Percentiles rank a stretch among this genome's conserved stretches.
phyloP scores from a whole-genome alignment of 2,888 invertebrate genomes.

The Nephrotoma appendiculata region DNA sequence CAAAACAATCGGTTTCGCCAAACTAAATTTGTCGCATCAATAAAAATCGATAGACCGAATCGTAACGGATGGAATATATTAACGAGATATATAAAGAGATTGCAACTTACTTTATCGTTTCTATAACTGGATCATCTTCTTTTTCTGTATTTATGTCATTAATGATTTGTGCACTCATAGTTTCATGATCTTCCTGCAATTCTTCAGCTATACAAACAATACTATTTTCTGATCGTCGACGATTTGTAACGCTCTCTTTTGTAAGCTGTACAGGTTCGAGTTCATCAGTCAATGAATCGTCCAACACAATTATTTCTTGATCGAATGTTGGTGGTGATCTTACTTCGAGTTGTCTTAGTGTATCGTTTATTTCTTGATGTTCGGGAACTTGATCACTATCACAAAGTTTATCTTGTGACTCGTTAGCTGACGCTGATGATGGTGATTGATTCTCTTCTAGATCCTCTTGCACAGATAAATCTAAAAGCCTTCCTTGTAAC shows the following conservation, averaged over 20 bases:
- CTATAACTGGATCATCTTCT: not conserved
- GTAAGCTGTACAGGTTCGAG: not conserved
- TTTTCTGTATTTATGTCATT: not conserved
- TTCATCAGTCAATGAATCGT: not conserved
- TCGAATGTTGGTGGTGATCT: not conserved
- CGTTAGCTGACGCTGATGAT: not conserved
- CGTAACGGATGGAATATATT: not conserved
- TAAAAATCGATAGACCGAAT: not conserved
- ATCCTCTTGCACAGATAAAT: not conserved
- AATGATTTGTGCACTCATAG: not conserved
- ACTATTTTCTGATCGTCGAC: not conserved
- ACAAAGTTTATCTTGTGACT: not conserved
- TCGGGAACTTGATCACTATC: not conserved
- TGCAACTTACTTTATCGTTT: not conserved
- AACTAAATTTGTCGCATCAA: not conserved
- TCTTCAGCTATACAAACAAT: not conserved
- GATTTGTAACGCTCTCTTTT: not conserved
- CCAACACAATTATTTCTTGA: not conserved
- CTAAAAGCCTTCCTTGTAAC: not conserved
- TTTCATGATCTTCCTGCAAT: not conserved
- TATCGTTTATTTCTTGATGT: not conserved
- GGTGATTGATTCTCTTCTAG: not conserved
- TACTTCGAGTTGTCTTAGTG: not conserved
- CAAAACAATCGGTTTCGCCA: not conserved
- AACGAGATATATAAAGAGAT: not conserved